Base-by-base conservation (phyloP, 2,113 vertebrate genomes). In the Cathartes aura region DNA sequence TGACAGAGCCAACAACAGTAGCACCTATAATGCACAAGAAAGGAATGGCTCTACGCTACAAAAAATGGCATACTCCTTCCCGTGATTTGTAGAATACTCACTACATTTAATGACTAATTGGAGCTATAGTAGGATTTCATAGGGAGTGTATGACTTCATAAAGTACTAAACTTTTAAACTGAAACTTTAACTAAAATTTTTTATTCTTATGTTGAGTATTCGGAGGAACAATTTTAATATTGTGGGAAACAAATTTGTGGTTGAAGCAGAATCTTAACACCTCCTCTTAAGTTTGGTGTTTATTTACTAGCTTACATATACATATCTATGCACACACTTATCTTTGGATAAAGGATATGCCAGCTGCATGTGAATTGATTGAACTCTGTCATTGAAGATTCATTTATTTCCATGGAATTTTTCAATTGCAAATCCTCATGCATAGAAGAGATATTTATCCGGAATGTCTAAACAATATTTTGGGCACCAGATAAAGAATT, bases 31-130 rank as follows among this genome's bases (percentile, higher is more conserved):
- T 14, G 14, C 17, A 47, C 23, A 42, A 58, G 27, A 66, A 55
- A 27, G 1, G 3, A 52, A 48, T 20, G 9, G 2, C 17, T 43
- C 4, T 42, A 26, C 32, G 3, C 5, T 29, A 6, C 27, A 24
- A 42, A 62, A 74, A 40, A 13, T 3, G 2, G 3, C 4, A 36
- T n/a, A 32, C 2, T 15, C 8, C 7, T 84, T 73, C 45, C 30
- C 3, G 0, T 32, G 34, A 48, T 29, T 63, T 42, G 4, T 21
- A 12, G 5, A 38, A 38, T 26, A 22, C 4, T 72, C 19, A 32
- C 7, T 47, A 12, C 16, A 29, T n/a, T 48, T 80, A 45, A 40
- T 1, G 1, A 23, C 4, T 3, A 30, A 14, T 15, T 62, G 5
- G 12, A 72, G 5, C 6, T 17, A 27, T 6, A 20, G 17, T 15